phyloP scores from a whole-genome alignment of 2,113 vertebrate genomes.

The Pica pica region DNA sequence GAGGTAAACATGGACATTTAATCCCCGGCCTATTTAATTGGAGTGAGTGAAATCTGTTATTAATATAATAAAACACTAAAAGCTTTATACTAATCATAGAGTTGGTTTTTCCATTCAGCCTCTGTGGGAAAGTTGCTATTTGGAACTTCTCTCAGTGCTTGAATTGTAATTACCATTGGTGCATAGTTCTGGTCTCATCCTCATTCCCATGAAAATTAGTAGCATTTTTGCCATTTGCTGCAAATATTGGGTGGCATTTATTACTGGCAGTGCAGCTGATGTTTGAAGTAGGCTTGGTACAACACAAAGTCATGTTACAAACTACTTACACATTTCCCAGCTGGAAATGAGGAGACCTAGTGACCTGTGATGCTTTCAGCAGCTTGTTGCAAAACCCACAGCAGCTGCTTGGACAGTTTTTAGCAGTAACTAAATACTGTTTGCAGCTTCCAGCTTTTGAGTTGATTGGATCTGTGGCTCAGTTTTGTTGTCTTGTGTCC shows the following conservation, averaged over 20 bases:
- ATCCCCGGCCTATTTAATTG: background rate
- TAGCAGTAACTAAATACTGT: background rate
- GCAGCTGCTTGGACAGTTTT: background rate
- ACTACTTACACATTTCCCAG: background rate
- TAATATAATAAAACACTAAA: constrained; percentile 45
- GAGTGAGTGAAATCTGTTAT: constrained; percentile 23
- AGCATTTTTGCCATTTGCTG: background rate
- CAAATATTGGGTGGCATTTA: background rate
- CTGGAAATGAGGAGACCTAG: background rate
- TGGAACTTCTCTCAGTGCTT: background rate
- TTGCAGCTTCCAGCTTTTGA: background rate
- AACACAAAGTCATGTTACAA: background rate
- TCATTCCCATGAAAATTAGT: background rate
- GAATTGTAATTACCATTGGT: constrained; percentile 19
- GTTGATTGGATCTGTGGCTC: background rate
- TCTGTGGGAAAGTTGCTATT: constrained; percentile 59
- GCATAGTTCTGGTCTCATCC: background rate
- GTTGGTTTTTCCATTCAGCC: background rate
- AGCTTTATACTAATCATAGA: constrained; percentile 33
- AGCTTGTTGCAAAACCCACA: background rate
- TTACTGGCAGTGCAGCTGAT: background rate
- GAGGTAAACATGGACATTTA: background rate
- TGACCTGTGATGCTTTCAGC: background rate
- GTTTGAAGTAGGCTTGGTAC: background rate
- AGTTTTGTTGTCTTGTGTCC: background rate